Conservation (phyloP, 2,113 vertebrate genomes). For the Onychorhynchus coronatus region DNA sequence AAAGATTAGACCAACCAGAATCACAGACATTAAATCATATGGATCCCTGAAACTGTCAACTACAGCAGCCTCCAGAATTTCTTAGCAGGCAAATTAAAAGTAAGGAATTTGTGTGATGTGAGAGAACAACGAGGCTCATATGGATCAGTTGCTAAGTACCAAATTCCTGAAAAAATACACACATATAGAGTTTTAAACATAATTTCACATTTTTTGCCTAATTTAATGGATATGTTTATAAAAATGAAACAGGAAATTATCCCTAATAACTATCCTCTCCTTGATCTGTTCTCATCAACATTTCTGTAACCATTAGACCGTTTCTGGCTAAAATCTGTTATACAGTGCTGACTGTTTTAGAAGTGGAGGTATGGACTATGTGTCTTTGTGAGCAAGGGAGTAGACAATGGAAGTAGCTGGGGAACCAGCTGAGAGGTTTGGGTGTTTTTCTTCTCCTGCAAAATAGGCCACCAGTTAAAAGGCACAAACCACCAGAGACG, state of each 20-base stretch:
- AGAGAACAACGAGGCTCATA: rapidly evolving
- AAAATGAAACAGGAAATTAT: not conserved
- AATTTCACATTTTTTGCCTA: not conserved
- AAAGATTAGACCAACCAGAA: not conserved
- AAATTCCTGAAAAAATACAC: not conserved
- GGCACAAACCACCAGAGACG: not conserved
- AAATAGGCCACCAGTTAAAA: not conserved
- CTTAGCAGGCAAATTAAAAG: not conserved
- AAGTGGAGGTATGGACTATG: not conserved
- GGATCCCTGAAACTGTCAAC: not conserved
- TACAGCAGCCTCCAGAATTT: not conserved
- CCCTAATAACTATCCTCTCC: not conserved
- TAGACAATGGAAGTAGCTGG: not conserved
- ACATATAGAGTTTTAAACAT: not conserved
- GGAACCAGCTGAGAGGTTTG: not conserved
- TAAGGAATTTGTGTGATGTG: not conserved
- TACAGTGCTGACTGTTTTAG: not conserved
- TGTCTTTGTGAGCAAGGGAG: not conserved
- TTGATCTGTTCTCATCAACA: not conserved
- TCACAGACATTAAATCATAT: not conserved
- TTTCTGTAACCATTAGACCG: not conserved
- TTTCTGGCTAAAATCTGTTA: not conserved
- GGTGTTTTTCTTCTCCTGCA: not conserved
- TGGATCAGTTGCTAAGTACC: not conserved
- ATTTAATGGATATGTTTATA: not conserved